Evolutionary conservation across 2,113 vertebrate genomes (phyloP).

Genomic region (Opisthocomus hoazin): DNA sequence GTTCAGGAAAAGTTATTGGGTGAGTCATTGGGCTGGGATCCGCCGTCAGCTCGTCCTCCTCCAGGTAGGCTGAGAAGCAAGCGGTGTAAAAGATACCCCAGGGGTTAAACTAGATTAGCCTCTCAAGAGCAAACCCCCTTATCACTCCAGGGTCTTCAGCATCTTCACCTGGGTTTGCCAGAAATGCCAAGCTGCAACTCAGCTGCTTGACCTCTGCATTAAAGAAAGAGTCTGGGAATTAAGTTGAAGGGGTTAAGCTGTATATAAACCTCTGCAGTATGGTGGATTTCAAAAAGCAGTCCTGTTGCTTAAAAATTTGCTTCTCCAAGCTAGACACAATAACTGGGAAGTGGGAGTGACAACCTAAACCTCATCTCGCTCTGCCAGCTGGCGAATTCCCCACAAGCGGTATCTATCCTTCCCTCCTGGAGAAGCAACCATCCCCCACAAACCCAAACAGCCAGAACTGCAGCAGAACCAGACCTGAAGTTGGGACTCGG

Average conservation of each 20-base stretch:
- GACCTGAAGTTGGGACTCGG: not conserved
- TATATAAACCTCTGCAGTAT: not conserved
- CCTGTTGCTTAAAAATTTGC: not conserved
- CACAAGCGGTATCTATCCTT: not conserved
- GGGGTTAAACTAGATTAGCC: not conserved
- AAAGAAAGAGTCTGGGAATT: not conserved
- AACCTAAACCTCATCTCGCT: not conserved
- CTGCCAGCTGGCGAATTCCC: not conserved
- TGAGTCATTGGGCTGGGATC: not conserved
- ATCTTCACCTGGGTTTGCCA: not conserved
- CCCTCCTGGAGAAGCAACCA: not conserved
- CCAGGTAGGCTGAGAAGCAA: not conserved
- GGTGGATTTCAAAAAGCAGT: conserved; percentile 5
- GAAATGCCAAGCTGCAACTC: not conserved
- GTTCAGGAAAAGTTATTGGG: not conserved
- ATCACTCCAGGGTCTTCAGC: not conserved
- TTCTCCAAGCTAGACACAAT: not conserved
- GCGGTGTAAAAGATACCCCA: not conserved
- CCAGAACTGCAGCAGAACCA: not conserved
- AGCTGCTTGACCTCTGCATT: not conserved
- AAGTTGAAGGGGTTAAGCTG: not conserved
- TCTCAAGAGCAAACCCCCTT: not conserved
- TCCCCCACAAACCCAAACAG: not conserved
- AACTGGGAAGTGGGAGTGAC: not conserved
- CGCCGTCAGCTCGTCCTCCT: not conserved